phyloP scores from a whole-genome alignment of 2,113 vertebrate species.

The Myodes glareolus region DNA sequence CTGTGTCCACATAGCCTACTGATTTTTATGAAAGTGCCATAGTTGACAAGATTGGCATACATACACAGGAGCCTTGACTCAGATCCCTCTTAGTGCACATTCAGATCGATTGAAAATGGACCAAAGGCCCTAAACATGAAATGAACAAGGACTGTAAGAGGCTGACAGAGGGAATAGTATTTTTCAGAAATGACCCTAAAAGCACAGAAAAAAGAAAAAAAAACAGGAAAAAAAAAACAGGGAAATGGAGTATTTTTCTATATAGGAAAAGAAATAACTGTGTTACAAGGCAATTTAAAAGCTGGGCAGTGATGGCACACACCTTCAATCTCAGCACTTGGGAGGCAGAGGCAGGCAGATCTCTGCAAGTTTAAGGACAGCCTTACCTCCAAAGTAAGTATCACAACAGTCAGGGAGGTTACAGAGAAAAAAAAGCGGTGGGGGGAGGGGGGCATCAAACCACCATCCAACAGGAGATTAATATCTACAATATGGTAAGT shows the following conservation, averaged over 20 bases:
- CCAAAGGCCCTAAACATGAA: too few species aligned
- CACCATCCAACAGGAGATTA: not conserved
- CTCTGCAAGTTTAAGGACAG: too few species aligned
- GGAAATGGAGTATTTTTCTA: not conserved
- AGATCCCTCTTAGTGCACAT: not conserved
- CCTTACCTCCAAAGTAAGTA: too few species aligned
- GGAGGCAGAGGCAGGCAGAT: too few species aligned
- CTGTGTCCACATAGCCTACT: not conserved
- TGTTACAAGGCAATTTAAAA: not conserved
- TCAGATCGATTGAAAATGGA: not conserved
- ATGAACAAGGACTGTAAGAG: not conserved
- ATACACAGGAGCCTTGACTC: not conserved
- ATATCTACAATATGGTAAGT: not conserved
- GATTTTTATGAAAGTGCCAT: not conserved
- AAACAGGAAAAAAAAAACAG: not conserved
- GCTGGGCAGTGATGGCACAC: too few species aligned
- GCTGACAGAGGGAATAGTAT: not conserved
- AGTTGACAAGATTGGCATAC: not conserved
- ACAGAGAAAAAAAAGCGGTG: too few species aligned
- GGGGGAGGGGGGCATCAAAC: too few species aligned
- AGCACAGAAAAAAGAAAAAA: not conserved
- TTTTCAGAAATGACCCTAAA: not conserved
- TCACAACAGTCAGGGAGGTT: too few species aligned
- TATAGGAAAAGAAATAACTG: not conserved
- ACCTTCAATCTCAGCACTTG: too few species aligned